These are phyloP conservation scores for Brachyrhaphis roseni DNA, from an alignment of 2,797 vertebrate genomes.

Conservation along the genomic window DNA sequence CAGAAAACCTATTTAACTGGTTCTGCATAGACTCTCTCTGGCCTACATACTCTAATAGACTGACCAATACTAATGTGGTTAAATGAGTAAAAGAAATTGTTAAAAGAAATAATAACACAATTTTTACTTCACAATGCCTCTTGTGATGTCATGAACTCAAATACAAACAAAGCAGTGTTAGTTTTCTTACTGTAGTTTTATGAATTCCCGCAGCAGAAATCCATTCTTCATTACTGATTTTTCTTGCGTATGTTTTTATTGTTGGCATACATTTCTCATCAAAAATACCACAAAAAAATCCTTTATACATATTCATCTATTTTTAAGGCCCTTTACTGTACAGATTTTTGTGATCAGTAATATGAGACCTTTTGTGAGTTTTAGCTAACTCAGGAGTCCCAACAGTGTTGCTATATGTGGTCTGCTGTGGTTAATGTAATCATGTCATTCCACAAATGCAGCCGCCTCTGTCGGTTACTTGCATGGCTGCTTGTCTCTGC, in stretches of 20 bases:
- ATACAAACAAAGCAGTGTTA: not conserved
- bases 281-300: not conserved
- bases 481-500: slow-evolving; percentile 43
- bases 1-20: too few species aligned
- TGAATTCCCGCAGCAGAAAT: not conserved
- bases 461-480: slow-evolving; percentile 17
- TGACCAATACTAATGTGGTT: too few species aligned
- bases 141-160: not conserved
- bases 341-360: not conserved
- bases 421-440: slow-evolving; percentile 15
- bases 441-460: slow-evolving; percentile 28
- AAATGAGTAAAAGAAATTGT: too few species aligned
- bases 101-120: too few species aligned
- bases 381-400: not conserved
- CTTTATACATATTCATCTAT: not conserved
- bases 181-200: not conserved
- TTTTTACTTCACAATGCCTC: too few species aligned
- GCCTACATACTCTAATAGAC: too few species aligned
- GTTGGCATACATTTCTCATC: not conserved
- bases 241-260: not conserved
- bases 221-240: not conserved
- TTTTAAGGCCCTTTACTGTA: not conserved
- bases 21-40: too few species aligned
- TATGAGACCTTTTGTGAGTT: not conserved
- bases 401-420: not conserved